A percentile compares a stretch with the other conserved stretches of the same genome.
These are phyloP conservation scores for Rhyacichthys aspro DNA, from an alignment of 2,797 vertebrate genomes.

Conservation along the genomic window DNA sequence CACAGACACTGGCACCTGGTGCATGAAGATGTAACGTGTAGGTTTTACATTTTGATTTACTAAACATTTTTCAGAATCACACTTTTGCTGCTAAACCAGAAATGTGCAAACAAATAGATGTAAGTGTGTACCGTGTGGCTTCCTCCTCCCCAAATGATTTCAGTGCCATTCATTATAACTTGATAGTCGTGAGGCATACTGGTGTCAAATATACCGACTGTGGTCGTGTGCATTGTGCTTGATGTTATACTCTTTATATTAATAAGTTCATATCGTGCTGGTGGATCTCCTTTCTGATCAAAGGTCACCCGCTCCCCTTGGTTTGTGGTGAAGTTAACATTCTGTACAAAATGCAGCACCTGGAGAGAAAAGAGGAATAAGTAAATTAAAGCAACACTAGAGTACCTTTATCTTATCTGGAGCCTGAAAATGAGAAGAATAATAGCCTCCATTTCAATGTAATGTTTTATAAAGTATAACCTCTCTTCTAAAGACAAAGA, in stretches of 20 bases:
- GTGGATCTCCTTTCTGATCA: slow-evolving; percentile 50
- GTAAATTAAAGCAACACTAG: background rate
- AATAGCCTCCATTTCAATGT: no score
- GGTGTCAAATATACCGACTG: slow-evolving; percentile 60
- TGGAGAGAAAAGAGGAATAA: slow-evolving; percentile 14
- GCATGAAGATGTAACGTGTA: slow-evolving; percentile 12
- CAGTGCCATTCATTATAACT: slow-evolving; percentile 42
- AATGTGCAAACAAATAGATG: slow-evolving; percentile 32
- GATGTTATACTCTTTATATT: slow-evolving; percentile 51
- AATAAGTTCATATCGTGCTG: slow-evolving; percentile 52
- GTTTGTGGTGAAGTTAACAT: slow-evolving; percentile 57
- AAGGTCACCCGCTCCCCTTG: slow-evolving; percentile 51
- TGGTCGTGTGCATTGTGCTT: slow-evolving; percentile 38
- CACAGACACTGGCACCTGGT: slow-evolving; percentile 73
- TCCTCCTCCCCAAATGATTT: slow-evolving; percentile 51
- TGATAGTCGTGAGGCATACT: slow-evolving; percentile 28
- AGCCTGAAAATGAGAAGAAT: background rate
- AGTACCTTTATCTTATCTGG: background rate
- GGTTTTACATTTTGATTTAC: background rate
- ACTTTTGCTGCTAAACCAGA: slow-evolving; percentile 33
- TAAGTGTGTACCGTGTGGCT: slow-evolving; percentile 40
- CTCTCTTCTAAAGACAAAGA: no score
- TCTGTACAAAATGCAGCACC: slow-evolving; percentile 66
- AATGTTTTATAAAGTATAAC: no score
- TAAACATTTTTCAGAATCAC: slow-evolving; percentile 29